A percentile compares a stretch with the other conserved stretches of the same genome.
Evolutionary conservation across 2,888 invertebrate genomes (phyloP).

Genomic region (Erebia ligea): DNA sequence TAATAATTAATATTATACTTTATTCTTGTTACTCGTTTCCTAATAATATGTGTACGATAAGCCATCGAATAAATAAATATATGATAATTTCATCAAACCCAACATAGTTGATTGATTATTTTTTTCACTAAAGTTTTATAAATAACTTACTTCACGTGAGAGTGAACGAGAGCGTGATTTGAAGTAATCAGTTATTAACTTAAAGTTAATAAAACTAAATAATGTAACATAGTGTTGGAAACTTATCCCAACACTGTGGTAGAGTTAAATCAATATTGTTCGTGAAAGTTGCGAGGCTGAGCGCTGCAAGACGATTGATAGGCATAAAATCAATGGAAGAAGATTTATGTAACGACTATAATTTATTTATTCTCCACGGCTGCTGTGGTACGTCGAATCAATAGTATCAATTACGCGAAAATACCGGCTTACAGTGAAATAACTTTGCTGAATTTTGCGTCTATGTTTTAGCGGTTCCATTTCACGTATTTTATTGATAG

Average conservation of each 20-base stretch:
- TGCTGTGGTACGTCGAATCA: slow-evolving; percentile 7
- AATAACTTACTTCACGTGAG: background rate
- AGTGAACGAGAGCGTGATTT: background rate
- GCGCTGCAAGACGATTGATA: background rate
- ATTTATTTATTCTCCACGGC: background rate
- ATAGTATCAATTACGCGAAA: slow-evolving; percentile 32
- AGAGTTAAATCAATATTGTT: too few relatives aligned
- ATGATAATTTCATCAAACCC: too few relatives aligned
- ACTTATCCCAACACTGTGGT: background rate
- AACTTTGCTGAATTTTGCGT: slow-evolving; percentile 21
- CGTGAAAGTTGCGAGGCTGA: background rate
- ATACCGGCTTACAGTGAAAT: slow-evolving; percentile 25
- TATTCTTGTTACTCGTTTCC: too few relatives aligned
- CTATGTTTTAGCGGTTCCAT: slow-evolving; percentile 25
- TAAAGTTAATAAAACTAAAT: background rate
- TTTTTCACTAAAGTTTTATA: background rate
- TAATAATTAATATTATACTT: too few relatives aligned
- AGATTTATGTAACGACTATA: background rate
- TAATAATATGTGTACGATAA: too few relatives aligned
- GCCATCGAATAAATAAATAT: too few relatives aligned
- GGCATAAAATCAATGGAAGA: background rate
- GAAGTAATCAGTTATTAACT: background rate
- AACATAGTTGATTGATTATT: too few relatives aligned
- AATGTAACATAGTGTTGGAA: background rate
- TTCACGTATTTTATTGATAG: too few relatives aligned